These are phyloP conservation scores for Magallana nippona DNA, from an alignment of 2,888 invertebrate genomes.

Conservation along the genomic window DNA sequence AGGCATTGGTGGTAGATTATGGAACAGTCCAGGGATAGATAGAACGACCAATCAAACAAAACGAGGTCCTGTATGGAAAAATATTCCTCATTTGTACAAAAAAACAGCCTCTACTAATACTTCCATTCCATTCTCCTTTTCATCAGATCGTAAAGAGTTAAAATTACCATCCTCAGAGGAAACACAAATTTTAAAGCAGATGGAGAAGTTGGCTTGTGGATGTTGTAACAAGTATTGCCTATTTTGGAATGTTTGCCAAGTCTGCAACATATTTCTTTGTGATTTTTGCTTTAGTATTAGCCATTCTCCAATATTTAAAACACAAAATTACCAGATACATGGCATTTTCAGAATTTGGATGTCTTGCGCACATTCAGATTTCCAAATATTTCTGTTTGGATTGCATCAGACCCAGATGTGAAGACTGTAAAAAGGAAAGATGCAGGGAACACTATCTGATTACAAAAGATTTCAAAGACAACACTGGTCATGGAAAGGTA, in stretches of 20 bases:
- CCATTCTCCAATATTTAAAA: background rate
- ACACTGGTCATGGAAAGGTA: background rate
- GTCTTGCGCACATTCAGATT: background rate
- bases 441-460: background rate
- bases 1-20: too few relatives aligned
- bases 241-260: background rate
- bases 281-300: background rate
- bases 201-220: background rate
- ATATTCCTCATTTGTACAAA: too few relatives aligned
- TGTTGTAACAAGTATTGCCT: background rate
- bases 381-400: background rate
- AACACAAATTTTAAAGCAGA: background rate
- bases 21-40: too few relatives aligned
- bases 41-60: too few relatives aligned
- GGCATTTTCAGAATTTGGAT: slow-evolving; percentile 13
- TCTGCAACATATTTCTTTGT: background rate
- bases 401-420: background rate
- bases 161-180: background rate
- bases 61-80: too few relatives aligned
- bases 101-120: too few relatives aligned
- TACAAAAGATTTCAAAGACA: background rate
- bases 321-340: background rate
- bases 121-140: too few relatives aligned
- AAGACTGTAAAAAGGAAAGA: background rate
- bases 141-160: background rate